phyloP scores from a whole-genome alignment of 1,140 invertebrate genomes.

The Bombus picipes region DNA sequence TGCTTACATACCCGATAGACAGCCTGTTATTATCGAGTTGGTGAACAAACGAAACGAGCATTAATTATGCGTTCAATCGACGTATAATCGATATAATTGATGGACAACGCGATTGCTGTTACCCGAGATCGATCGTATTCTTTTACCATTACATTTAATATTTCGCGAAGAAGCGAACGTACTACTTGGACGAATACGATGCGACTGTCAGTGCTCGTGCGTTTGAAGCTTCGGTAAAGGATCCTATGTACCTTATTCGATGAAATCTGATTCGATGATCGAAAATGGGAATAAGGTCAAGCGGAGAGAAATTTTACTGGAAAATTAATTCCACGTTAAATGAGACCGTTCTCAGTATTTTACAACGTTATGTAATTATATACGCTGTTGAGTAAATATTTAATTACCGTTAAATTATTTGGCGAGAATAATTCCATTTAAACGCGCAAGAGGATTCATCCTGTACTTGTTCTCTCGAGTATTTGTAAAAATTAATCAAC shows the following conservation, averaged over 20 bases:
- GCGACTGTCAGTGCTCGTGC: too few species aligned
- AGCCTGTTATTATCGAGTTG: conserved; percentile 9
- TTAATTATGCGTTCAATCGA: not conserved
- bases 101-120: not conserved
- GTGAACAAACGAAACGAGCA: conserved; percentile 30
- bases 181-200: not conserved
- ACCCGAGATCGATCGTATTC: not conserved
- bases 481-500: too few species aligned
- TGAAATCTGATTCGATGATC: not conserved
- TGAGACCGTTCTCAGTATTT: not conserved
- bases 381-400: not conserved
- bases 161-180: not conserved
- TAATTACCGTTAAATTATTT: not conserved
- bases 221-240: too few species aligned
- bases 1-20: conserved; percentile 13
- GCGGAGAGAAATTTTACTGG: not conserved
- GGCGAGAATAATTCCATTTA: not conserved
- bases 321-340: not conserved
- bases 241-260: too few species aligned
- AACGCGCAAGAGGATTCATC: not conserved
- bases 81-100: not conserved
- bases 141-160: not conserved
- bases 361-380: not conserved
- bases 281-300: not conserved
- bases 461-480: too few species aligned